Percentiles rank a stretch among this genome's conserved stretches.
These are phyloP conservation scores for Drosophila takahashii DNA, from an alignment of 1,140 invertebrate species.

Conservation along the genomic window DNA sequence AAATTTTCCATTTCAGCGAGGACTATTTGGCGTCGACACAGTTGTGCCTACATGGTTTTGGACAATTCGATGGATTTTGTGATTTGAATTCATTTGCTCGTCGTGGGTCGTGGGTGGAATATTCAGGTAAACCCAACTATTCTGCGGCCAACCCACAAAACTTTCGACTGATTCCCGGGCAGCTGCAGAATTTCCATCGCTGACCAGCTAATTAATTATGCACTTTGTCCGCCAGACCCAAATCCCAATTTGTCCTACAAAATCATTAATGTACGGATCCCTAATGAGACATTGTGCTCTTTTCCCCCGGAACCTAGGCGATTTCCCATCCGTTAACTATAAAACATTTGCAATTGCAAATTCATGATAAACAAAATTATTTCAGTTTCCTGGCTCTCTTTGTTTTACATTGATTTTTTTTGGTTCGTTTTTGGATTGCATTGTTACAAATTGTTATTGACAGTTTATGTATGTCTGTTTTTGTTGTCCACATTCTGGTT, in stretches of 20 bases:
- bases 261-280: slow-evolving; percentile 67
- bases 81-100: slow-evolving; percentile 58
- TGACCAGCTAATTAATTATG: slow-evolving; percentile 72
- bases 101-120: not conserved
- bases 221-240: slow-evolving; percentile 39
- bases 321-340: slow-evolving; percentile 3
- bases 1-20: slow-evolving; percentile 49
- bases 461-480: slow-evolving; percentile 68
- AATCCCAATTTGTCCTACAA: slow-evolving; percentile 45
- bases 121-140: slow-evolving; percentile 61
- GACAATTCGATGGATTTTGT: slow-evolving; percentile 82
- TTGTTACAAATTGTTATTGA: slow-evolving; percentile 77
- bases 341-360: slow-evolving; percentile 58
- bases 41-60: slow-evolving; percentile 73
- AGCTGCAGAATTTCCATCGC: slow-evolving; percentile 2
- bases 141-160: slow-evolving; percentile 40
- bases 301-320: not conserved
- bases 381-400: slow-evolving; percentile 18
- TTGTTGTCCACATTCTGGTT: slow-evolving; percentile 11
- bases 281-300: slow-evolving; percentile 68
- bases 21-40: slow-evolving; percentile 80
- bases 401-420: slow-evolving; percentile 26
- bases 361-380: slow-evolving; percentile 64
- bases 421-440: slow-evolving; percentile 53
- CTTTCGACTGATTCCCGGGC: slow-evolving; percentile 34